Evolutionary conservation across 2,113 vertebrate genomes (phyloP).

Genomic region (Toxotes jaculatrix): DNA sequence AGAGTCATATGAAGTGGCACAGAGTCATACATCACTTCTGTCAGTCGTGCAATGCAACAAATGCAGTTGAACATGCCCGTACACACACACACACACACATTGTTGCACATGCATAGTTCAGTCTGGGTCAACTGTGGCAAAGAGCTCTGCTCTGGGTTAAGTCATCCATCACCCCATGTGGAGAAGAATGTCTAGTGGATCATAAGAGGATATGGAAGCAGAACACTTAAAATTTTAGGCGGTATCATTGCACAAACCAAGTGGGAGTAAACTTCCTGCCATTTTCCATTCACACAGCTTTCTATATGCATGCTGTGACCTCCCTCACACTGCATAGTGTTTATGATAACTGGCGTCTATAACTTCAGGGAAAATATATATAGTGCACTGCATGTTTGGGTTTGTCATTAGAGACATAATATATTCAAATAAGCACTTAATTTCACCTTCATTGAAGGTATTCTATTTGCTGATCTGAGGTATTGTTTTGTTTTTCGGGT

Average conservation of each 20-base stretch:
- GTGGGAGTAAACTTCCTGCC: slow-evolving; percentile 25
- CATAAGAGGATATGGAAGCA: slow-evolving; percentile 65
- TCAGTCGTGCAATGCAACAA: slow-evolving; percentile 20
- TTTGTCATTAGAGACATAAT: slow-evolving; percentile 16
- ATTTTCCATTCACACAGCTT: slow-evolving; percentile 30
- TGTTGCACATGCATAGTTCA: slow-evolving; percentile 43
- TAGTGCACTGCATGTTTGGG: not conserved
- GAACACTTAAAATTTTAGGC: slow-evolving; percentile 62
- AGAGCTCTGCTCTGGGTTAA: slow-evolving; percentile 62
- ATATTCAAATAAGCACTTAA: slow-evolving; percentile 26
- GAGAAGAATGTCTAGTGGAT: slow-evolving; percentile 70
- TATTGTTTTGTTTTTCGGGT: slow-evolving; percentile 40
- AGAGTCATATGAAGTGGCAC: slow-evolving; percentile 58
- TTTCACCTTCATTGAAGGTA: slow-evolving; percentile 9
- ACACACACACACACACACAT: not conserved
- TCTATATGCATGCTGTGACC: slow-evolving; percentile 5
- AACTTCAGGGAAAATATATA: slow-evolving; percentile 8
- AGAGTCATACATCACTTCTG: slow-evolving; percentile 56
- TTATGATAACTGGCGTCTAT: not conserved
- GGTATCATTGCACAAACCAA: slow-evolving; percentile 42
- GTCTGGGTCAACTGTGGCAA: slow-evolving; percentile 61
- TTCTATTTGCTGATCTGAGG: slow-evolving; percentile 3
- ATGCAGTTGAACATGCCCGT: not conserved
- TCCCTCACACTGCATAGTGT: slow-evolving; percentile 6
- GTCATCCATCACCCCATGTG: slow-evolving; percentile 63